Evolutionary conservation across 37 sponge, comb jelly and placozoan genomes (phyloP), one percentile per base, ranked within the genome.

Genomic region (Diacarnus erythraeanus): DNA sequence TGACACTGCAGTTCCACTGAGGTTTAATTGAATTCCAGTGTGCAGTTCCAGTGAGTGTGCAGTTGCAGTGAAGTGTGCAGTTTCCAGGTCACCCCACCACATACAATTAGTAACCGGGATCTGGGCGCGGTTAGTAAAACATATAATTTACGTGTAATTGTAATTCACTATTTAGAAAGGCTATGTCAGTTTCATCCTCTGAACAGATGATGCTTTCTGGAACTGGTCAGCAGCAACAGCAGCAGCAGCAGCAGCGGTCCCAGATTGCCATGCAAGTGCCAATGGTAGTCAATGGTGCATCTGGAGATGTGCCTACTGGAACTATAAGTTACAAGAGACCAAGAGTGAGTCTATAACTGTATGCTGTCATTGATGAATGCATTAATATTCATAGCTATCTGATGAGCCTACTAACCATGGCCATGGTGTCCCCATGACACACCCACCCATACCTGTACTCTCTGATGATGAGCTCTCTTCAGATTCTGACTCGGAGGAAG

Each of bases 401-500:
- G 80, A 79, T 54, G 80, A 69, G 59, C 6, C 22, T 27, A 12
- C 5, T 42, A n/a, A 59, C 41, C 63, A 54, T 37, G 42, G 59
- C 41, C 63, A 54, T 37, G 64, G 37, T 22, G 30, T 40, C 47
- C 25, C 30, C 2, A 2, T 51, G 3, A 23, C 29, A 27, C 69
- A 37, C 23, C 73, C 72, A 1, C 68, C 61, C 6, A 72, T 90
- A 5, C 87, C 92, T 2, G 79, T 82, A 12, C 80, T 93, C 37
- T 77, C 79, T 18, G 94, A 93, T 39, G 94, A 93, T 75, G 87
- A 89, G 57, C 65, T 89, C 3, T 89, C 94, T 23, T 84, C 86
- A 71, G 94, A 93, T 29, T 86, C 86, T 0, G 94, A 93, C 69
- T 81, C 86, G 40, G 94, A 93, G 25, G 83, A 74, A 37, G 94